Base-by-base conservation (phyloP, 2,113 vertebrate species). In the Bubo bubo region DNA sequence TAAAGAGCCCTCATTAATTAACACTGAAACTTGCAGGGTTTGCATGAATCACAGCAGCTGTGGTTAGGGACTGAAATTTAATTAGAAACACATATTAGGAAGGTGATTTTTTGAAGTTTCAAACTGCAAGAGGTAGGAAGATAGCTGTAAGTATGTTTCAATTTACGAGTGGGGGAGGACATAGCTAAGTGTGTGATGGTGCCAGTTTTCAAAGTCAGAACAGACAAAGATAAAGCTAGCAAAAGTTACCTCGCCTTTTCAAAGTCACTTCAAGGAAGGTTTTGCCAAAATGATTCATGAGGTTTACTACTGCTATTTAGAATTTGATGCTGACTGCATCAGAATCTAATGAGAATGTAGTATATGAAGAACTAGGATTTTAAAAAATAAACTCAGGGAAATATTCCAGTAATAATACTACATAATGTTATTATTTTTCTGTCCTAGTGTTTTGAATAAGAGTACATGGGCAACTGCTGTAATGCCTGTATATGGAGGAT, bases 1-100 rank as follows among this genome's bases (percentile, higher is more conserved):
- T 97, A 95, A 88, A 95, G 96, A 97, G 86, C 86, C 90, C 95
- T 96, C 83, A 67, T 98, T 98, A 98, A 98, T 98, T 98, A 98
- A 97, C 95, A 94, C 88, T 95, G 96, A 97, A 97, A 92, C 95
- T 98, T 97, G 85, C 90, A 95, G 95, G 84, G 32, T 87, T 89
- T 91, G 83, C 90, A 30, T 95, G 94, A 96, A 96, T 98, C 96
- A 97, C 91, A 93, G 93, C 77, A 95, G 70, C 64, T 87, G 92
- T 70, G 94, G 58, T 85, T 97, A 92, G 96, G 95, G 97, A 98
- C 94, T 95, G 82, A 95, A 96, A 98, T 96, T 98, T 98, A 98
- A 98, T 98, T 98, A 98, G 97, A 97, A 93, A 55, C 81, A 94
- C 89, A 92, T 88, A 79, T 92, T 92, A 84, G 45, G 37, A 90